phyloP scores from a whole-genome alignment of 1,140 invertebrate genomes.

The Ips typographus region DNA sequence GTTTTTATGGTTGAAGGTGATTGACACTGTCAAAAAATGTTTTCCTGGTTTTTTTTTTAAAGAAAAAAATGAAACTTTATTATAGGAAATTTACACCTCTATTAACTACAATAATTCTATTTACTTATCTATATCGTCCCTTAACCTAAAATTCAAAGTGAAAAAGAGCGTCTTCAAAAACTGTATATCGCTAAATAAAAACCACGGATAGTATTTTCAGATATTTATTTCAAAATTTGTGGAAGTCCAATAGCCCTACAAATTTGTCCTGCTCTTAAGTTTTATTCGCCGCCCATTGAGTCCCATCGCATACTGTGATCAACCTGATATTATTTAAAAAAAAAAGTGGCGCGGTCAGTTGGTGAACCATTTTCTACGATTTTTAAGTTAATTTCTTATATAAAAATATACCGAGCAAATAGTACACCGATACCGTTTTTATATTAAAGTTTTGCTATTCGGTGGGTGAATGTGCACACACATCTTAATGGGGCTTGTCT shows the following conservation, averaged over 20 bases:
- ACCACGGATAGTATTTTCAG: conserved; percentile 42
- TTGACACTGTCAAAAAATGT: no score
- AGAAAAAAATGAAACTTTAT: conserved; percentile 33
- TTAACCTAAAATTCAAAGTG: conserved; percentile 36
- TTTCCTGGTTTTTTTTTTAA: conserved; percentile 5
- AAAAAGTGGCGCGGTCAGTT: conserved; percentile 18
- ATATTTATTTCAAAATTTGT: conserved; percentile 55
- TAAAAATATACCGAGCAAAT: conserved; percentile 51
- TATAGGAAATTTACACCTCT: conserved; percentile 37
- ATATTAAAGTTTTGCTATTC: not conserved
- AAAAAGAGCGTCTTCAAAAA: conserved; percentile 19
- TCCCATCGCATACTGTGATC: conserved; percentile 14
- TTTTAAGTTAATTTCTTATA: conserved; percentile 41
- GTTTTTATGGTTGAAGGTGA: no score
- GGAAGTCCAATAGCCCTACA: conserved; percentile 55
- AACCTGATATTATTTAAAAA: not conserved
- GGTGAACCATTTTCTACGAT: conserved; percentile 49
- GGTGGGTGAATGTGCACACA: not conserved
- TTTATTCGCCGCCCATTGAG: conserved; percentile 6
- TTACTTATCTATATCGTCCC: conserved; percentile 24
- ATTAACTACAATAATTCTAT: conserved; percentile 31
- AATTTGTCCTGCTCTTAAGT: conserved; percentile 39
- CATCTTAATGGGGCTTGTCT: no score
- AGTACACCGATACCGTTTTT: conserved; percentile 42
- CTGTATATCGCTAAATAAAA: conserved; percentile 32